These are phyloP conservation scores for Solenodon paradoxus DNA, from an alignment of 2,113 vertebrate genomes.

Conservation along the genomic window DNA sequence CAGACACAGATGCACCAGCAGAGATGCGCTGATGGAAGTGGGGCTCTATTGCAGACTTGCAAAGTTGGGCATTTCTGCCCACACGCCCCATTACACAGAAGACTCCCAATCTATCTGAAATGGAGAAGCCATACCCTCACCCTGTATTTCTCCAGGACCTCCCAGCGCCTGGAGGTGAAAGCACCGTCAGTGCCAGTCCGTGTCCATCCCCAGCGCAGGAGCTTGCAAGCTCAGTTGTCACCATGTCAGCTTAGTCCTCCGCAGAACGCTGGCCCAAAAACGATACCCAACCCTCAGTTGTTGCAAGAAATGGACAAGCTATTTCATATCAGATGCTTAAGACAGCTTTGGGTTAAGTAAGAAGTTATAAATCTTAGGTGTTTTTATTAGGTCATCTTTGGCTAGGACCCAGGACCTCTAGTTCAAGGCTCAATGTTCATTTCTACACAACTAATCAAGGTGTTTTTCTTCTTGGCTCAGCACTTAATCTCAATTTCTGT, in stretches of 20 bases:
- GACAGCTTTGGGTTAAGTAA: neutral
- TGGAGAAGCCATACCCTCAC: accelerated
- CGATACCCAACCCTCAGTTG: no score
- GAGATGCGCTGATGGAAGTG: neutral
- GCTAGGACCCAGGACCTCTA: neutral
- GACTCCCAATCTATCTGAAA: neutral
- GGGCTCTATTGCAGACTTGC: accelerated
- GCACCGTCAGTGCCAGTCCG: no score
- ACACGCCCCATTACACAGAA: accelerated
- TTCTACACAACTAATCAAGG: neutral
- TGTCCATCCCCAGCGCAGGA: no score
- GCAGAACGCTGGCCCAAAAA: neutral
- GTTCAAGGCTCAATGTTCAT: neutral
- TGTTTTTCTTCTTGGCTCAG: neutral
- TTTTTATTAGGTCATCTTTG: neutral
- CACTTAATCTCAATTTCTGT: neutral
- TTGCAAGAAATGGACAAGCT: neutral
- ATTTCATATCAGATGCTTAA: neutral
- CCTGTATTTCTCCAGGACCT: neutral
- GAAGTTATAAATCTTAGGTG: neutral
- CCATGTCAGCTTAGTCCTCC: neutral
- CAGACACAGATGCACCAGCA: neutral
- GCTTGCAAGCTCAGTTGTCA: no score
- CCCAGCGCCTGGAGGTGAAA: no score
- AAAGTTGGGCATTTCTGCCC: neutral